Percentiles rank a stretch among this genome's conserved stretches.
Evolutionary conservation across 2,888 invertebrate genomes (phyloP).

Genomic region (Hymenopus coronatus): DNA sequence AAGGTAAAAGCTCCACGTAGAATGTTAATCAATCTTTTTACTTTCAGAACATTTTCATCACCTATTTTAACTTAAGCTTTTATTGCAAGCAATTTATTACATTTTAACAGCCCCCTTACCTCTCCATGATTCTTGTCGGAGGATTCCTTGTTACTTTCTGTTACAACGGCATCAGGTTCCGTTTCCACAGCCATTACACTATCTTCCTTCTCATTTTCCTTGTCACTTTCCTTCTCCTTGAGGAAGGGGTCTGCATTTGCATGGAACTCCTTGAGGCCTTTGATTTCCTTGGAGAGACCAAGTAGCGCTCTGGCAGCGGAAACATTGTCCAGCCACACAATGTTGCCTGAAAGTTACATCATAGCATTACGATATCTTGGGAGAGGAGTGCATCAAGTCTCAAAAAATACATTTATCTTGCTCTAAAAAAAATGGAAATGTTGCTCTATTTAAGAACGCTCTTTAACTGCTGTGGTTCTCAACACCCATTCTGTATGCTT

Average conservation of each 20-base stretch:
- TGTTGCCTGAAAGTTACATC: slow-evolving; percentile 54
- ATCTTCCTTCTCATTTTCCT: slow-evolving; percentile 27
- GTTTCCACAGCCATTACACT: slow-evolving; percentile 21
- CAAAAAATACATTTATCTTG: too few species aligned
- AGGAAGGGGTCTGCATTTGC: slow-evolving; percentile 19
- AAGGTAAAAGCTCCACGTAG: too few species aligned
- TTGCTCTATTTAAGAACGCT: too few species aligned
- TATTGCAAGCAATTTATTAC: too few species aligned
- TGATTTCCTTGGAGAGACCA: slow-evolving; percentile 53
- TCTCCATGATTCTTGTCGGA: background rate
- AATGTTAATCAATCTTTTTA: too few species aligned
- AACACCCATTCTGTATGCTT: too few species aligned
- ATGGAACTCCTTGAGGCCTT: slow-evolving; percentile 38
- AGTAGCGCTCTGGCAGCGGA: slow-evolving; percentile 60
- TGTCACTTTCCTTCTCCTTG: slow-evolving; percentile 22
- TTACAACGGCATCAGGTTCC: slow-evolving; percentile 30
- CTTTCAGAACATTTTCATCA: too few species aligned
- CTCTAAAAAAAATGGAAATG: too few species aligned
- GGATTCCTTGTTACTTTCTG: background rate
- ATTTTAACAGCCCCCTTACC: background rate
- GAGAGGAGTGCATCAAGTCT: too few species aligned
- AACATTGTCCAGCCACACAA: slow-evolving; percentile 59
- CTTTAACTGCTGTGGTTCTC: too few species aligned
- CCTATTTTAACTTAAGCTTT: too few species aligned
- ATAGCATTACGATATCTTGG: background rate